Base-by-base conservation (phyloP, 2,888 invertebrate genomes). In the Epirrhoe alternata region DNA sequence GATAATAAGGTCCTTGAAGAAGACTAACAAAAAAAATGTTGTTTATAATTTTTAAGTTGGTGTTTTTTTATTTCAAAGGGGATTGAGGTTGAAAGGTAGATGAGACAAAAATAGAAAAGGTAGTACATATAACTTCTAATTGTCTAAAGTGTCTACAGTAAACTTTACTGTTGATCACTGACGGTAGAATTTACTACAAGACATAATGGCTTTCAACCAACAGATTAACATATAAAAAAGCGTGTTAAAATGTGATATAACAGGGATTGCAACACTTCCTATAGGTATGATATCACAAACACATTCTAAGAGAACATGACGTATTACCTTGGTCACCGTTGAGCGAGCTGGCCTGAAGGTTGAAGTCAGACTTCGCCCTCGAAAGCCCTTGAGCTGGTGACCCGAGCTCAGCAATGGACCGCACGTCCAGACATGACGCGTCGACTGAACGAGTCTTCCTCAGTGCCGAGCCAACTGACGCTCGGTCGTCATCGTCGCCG, bases 371-470 rank as follows among this genome's bases (percentile, higher is more conserved):
- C 88, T 97, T 97, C 74, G 98, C 97, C 77, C 97, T 95, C 51
- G 96, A 96, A 35, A 96, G 84, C 5, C 95, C 95, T 77, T 95
- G 95, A 54, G 95, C 88, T 45, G 95, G 96, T 8, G 95, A 94
- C 38, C 94, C 95, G 61, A 94, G 94, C 63, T 95, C 95, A 51
- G 94, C 94, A 79, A 97, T 94, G 75, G 96, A 95, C 70, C 97
- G 95, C 77, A 97, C 95, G 79, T 97, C 97, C 70, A 97, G 94
- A 80, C 97, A 97, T 3, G 97, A 97, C 1, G 97, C 97, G 82
- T 98, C 98, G 88, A 98, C 97, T 71, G 97, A 97, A 81, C 97
- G 95, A 10, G 97, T 97, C 89, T 98, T 98, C 77, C 98, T 94
- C 76, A 97, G 87, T 77, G 97, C 97, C 3, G 97, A 97, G 45